A percentile compares a stretch with the other conserved stretches of the same genome.
These are phyloP conservation scores for Paramormyrops hopkinsi DNA, from an alignment of 2,797 vertebrate species.

Conservation along the genomic window DNA sequence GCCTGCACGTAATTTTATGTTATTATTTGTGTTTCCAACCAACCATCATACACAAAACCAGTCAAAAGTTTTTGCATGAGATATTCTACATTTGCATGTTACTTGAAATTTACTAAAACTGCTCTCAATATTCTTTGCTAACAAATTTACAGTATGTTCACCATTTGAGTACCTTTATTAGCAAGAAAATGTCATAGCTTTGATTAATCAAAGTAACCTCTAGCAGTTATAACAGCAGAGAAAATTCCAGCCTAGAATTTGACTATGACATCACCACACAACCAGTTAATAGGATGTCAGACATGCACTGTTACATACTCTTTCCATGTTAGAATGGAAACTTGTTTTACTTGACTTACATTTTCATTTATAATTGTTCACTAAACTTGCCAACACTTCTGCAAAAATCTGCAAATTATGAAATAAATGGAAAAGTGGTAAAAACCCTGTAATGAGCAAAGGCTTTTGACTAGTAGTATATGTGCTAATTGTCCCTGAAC, in stretches of 20 bases:
- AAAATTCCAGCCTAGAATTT: background rate
- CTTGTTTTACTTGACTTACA: background rate
- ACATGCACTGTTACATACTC: background rate
- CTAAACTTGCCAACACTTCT: background rate
- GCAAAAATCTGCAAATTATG: background rate
- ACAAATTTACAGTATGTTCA: background rate
- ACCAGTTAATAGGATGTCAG: background rate
- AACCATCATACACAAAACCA: background rate
- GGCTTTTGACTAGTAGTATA: background rate
- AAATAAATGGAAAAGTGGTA: background rate
- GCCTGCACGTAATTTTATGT: background rate
- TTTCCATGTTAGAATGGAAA: background rate
- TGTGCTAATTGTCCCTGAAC: background rate
- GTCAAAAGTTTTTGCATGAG: background rate
- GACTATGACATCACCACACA: background rate
- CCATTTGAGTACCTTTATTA: background rate
- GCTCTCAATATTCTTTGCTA: background rate
- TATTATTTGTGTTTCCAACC: background rate
- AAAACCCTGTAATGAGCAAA: background rate
- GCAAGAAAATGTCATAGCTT: background rate
- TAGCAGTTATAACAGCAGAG: background rate
- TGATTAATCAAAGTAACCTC: background rate
- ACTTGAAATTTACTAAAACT: background rate
- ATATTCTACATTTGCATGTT: background rate
- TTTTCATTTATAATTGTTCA: background rate